Base-by-base conservation (phyloP, 1,140 invertebrate species). In the Drosophila ananassae region DNA sequence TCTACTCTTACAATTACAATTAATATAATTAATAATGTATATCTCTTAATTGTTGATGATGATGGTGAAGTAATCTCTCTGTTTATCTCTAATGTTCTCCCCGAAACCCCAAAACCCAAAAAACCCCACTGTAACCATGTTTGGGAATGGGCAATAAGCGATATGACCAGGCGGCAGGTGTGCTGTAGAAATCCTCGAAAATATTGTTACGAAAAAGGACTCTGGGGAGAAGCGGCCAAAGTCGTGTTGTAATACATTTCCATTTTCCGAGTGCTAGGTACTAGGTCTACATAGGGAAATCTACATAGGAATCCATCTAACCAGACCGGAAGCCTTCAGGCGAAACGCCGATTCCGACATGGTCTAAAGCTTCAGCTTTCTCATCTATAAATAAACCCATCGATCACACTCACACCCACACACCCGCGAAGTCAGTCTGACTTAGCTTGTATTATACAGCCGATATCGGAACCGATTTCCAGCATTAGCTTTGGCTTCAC, bases 131-230 rank as follows among this genome's bases (percentile, higher is more conserved):
- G 61, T 87, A 78, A 91, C 90, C 73, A 90, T 91, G 90, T 91
- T 90, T 92, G 92, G 94, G 94, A 94, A 94, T 94, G 94, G 94
- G 93, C 93, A 94, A 93, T 93, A 91, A 93, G 93, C 93, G 93
- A 94, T 94, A 94, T 94, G 93, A 94, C 93, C 93, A 94, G 92
- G 92, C 93, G 93, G 93, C 92, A 93, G 93, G 89, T 77, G 92
- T 93, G 93, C 92, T 90, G 92, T 92, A 91, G 93, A 92, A 91
- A 91, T 92, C 90, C 90, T 91, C 90, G 91, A 92, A 92, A 90
- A 84, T 85, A 90, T 90, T 91, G 82, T 75, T 77, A 67, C 79
- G 58, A 85, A 54, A 73, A 91, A 69, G 80, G 78, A 74, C 91
- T 92, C 90, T 89, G 91, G 91, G 91, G 91, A 92, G 89, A 92